Evolutionary conservation across 2,113 vertebrate species (phyloP), one percentile per base, ranked within the genome.

Genomic region (Acinonyx jubatus): DNA sequence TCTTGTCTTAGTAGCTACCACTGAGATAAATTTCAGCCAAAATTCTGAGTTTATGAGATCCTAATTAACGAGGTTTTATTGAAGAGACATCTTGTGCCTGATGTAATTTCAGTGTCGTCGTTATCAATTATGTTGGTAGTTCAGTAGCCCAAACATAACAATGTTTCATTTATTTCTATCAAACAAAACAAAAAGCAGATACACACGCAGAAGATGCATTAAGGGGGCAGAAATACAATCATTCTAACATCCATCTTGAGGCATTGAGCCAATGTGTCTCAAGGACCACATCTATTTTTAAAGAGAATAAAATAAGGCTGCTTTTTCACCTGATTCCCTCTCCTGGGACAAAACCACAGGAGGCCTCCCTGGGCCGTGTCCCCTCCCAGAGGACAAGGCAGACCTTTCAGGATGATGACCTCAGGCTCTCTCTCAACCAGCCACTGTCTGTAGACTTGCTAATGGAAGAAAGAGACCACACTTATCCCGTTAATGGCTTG

Each of bases 41-140:
- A 88, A 97, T 87, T 55, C 61, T n/a, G 83, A 55, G 71, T 79
- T 97, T 71, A 96, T 92, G 94, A 97, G 96, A 21, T 92, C 19
- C 18, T 81, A 29, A 79, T 73, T 19, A 88, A 88, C 7, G 83
- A 63, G 82, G 68, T 18, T 91, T 92, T 88, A 66, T 73, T 33
- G 88, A 48, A 18, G 31, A 23, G 29, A 71, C 41, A 3, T 29
- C 87, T 45, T 16, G 52, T 66, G 45, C 29, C 92, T 48, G 88
- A 38, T 79, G 63, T 38, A 3, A 92, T 97, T 91, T 18, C 0
- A 65, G 57, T 15, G 76, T 33, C 82, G 48, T 4, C 5, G 0
- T 9, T 78, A 91, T 96, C 92, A 3, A 33, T 97, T 79, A 73
- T 66, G 25, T 48, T 0, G 31, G 38, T 21, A 2, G n/a, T 10